A percentile compares a stretch with the other conserved stretches of the same genome.
Conservation (phyloP, 2,113 vertebrate genomes). For the Syngnathus floridae region DNA sequence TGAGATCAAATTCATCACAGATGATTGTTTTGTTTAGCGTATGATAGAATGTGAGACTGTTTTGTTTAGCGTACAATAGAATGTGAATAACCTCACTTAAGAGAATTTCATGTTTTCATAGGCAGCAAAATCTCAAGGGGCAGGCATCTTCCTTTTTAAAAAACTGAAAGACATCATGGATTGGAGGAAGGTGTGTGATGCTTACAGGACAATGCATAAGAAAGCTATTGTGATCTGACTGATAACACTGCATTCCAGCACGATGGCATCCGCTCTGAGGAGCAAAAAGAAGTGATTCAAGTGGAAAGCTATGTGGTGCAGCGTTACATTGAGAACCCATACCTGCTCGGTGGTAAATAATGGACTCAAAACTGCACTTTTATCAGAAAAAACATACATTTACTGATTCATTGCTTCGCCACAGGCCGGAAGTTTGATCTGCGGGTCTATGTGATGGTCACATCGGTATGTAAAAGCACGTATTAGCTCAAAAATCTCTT, state of each 20-base stretch:
- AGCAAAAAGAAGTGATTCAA: constrained; percentile 77
- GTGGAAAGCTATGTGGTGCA: constrained; percentile 86
- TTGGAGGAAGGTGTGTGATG: constrained; percentile 78
- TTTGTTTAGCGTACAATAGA: too few relatives aligned
- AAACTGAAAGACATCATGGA: constrained; percentile 83
- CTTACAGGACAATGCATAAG: background rate
- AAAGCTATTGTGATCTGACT: background rate
- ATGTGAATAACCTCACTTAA: background rate
- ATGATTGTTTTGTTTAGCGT: background rate
- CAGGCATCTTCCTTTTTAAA: constrained; percentile 83
- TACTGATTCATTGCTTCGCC: constrained; percentile 24
- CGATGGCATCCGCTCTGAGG: constrained; percentile 76
- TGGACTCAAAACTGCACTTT: background rate
- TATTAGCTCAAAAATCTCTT: background rate
- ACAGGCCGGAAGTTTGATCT: constrained; percentile 83
- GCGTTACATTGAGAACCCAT: constrained; percentile 86
- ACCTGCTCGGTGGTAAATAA: constrained; percentile 78
- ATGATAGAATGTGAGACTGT: background rate
- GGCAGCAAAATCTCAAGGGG: constrained; percentile 83
- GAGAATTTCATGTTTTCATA: constrained; percentile 19
- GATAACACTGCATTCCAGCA: constrained; percentile 35
- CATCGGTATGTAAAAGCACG: constrained; percentile 68
- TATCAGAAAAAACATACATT: background rate
- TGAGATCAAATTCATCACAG: constrained; percentile 52
- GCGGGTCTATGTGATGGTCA: constrained; percentile 80